phyloP scores from a whole-genome alignment of 2,888 invertebrate species.

The Lasioglossum malachurum region DNA sequence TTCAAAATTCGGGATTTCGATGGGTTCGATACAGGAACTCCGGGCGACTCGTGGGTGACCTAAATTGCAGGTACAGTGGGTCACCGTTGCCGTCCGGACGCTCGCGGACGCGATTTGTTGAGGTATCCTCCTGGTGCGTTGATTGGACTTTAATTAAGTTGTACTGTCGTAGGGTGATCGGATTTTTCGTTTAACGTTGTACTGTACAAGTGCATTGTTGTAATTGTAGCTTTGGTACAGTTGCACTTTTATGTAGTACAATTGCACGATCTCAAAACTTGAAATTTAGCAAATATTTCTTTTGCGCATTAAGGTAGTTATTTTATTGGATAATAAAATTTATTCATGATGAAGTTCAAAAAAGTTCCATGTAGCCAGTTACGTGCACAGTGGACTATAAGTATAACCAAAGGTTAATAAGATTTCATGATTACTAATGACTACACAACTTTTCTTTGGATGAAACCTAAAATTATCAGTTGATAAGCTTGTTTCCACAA shows the following conservation, averaged over 20 bases:
- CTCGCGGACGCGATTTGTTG: neutral
- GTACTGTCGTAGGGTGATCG: neutral
- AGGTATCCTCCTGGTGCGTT: neutral
- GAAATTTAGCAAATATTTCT: too few species aligned
- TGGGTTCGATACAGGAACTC: neutral
- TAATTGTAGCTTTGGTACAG: neutral
- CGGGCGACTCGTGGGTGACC: slow-evolving; percentile 40
- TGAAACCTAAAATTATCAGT: neutral
- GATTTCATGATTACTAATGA: neutral
- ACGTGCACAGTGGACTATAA: too few species aligned
- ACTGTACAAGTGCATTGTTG: neutral
- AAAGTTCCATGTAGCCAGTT: too few species aligned
- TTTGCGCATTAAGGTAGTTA: too few species aligned
- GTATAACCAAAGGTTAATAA: too few species aligned
- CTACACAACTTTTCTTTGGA: neutral
- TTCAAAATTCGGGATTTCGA: neutral
- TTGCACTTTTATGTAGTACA: neutral
- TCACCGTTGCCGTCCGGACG: neutral
- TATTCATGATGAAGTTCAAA: too few species aligned
- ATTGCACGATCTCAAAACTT: too few species aligned
- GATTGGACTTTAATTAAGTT: neutral
- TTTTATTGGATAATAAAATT: too few species aligned
- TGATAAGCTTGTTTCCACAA: neutral
- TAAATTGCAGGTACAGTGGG: slow-evolving; percentile 27
- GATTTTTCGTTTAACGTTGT: neutral